Base-by-base conservation (phyloP, 1,140 invertebrate genomes). In the Saxidomus purpurata region DNA sequence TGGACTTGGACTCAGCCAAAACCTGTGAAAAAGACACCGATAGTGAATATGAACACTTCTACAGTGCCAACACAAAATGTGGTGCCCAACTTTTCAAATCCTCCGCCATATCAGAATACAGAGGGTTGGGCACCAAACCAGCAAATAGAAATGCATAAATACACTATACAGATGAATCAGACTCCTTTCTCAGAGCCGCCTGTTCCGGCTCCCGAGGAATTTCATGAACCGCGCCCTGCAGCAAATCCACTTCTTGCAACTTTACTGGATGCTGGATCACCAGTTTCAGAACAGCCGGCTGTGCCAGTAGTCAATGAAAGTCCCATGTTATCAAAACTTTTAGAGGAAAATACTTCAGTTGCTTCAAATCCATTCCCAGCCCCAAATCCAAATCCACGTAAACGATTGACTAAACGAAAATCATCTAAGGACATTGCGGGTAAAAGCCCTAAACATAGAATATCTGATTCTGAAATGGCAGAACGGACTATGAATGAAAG, bases 311-410 rank as follows among this genome's bases (percentile, higher is more conserved):
- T 93, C 38, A 89, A 91, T 76, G 91, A 95, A 67, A 94, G 93
- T 87, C 93, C 95, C 43, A 96, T 96, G 95, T 90, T 96, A 80
- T 95, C 96, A 89, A 95, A 93, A 90, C 93, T 96, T 61, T 90
- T 96, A 28, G 95, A 95, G 85, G 96, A 96, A 90, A 91, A 95
- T 25, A 94, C 94, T 19, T 92, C 94, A 38, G 93, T 95, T 15
- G 90, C 91, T 43, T 90, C 93, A 36, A 91, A 80, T 52, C 83
- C 93, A 55, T 83, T 90, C 40, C 90, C 77, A 17, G 52, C 49
- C 47, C 77, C 67, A 91, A 91, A 71, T 77, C 86, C 77, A 89
- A 92, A 71, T 79, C 90, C 89, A 28, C 81, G 87, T 2, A 94
- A 92, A 90, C 90, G 76, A 40, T 40, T 83, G 28, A 90, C 36